These are phyloP conservation scores for Agrochola circellaris DNA, from an alignment of 2,888 invertebrate genomes.

Conservation along the genomic window DNA sequence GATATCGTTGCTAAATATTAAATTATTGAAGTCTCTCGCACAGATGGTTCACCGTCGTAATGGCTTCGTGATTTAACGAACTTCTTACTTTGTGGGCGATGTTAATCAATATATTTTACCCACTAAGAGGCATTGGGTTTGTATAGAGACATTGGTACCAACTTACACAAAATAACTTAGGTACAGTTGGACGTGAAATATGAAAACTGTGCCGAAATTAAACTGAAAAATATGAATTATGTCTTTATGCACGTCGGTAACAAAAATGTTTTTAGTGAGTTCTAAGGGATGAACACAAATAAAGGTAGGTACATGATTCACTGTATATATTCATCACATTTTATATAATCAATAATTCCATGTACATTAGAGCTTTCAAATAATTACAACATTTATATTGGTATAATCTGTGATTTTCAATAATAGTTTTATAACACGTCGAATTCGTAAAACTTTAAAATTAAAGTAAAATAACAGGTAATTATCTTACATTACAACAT, in stretches of 20 bases:
- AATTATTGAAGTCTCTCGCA: slow-evolving; percentile 77
- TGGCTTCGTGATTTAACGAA: slow-evolving; percentile 66
- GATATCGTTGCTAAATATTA: slow-evolving; percentile 82
- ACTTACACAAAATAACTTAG: background rate
- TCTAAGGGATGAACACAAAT: slow-evolving; percentile 10
- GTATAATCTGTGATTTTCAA: slow-evolving; percentile 58
- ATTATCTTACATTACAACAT: slow-evolving; percentile 43
- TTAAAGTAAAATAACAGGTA: slow-evolving; percentile 23
- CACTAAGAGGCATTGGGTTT: background rate
- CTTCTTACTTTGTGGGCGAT: slow-evolving; percentile 49
- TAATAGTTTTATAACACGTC: slow-evolving; percentile 49
- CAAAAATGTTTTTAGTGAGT: background rate
- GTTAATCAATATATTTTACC: slow-evolving; percentile 44
- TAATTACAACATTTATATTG: slow-evolving; percentile 69
- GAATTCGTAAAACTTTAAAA: slow-evolving; percentile 32
- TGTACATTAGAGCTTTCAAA: slow-evolving; percentile 71
- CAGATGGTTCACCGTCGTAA: slow-evolving; percentile 65
- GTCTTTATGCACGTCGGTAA: background rate
- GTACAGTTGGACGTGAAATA: background rate
- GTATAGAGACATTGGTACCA: background rate
- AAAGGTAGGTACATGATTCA: slow-evolving; percentile 43
- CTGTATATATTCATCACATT: slow-evolving; percentile 73
- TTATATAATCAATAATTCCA: slow-evolving; percentile 71
- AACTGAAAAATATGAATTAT: background rate
- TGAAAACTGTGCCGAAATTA: background rate